Conservation (phyloP, 1,140 invertebrate species). For the Drosophila nasuta region DNA sequence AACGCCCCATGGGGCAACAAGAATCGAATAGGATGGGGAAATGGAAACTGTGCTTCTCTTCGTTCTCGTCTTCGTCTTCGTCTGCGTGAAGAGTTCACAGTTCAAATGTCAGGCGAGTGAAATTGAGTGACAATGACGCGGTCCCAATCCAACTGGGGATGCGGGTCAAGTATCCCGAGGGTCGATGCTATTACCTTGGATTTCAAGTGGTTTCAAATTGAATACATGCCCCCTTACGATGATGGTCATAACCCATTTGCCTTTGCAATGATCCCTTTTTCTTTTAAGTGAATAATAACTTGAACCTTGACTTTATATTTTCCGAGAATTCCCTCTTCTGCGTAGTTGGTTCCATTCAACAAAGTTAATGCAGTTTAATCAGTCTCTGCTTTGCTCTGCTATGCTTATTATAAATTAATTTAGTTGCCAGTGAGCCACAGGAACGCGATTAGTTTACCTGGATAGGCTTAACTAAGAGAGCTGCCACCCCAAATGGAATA, state of each 20-base stretch:
- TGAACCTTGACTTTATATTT: not conserved
- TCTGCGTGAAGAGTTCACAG: conserved; percentile 50
- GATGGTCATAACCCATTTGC: conserved; percentile 6
- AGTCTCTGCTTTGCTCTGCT: conserved; percentile 24
- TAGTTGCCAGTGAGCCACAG: conserved; percentile 34
- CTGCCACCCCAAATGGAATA: conserved; percentile 14
- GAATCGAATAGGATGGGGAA: not conserved
- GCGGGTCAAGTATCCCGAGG: conserved; percentile 23
- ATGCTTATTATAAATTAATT: conserved; percentile 67
- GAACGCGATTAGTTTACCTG: conserved; percentile 57
- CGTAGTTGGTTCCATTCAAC: conserved; percentile 10
- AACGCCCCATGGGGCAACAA: conserved; percentile 16
- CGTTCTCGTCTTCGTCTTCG: not conserved
- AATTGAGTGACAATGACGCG: conserved; percentile 75
- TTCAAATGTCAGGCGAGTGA: conserved; percentile 59
- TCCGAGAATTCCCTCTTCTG: not conserved
- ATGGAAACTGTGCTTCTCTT: conserved; percentile 35
- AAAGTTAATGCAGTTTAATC: conserved; percentile 50
- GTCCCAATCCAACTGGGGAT: conserved; percentile 33
- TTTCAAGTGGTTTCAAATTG: conserved; percentile 24
- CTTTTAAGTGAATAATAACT: conserved; percentile 1
- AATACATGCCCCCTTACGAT: not conserved
- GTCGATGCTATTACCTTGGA: conserved; percentile 22
- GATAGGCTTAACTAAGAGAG: conserved; percentile 31
- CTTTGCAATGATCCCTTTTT: not conserved